Conservation (phyloP, 2,888 invertebrate genomes). For the Cylloceria caligata region DNA sequence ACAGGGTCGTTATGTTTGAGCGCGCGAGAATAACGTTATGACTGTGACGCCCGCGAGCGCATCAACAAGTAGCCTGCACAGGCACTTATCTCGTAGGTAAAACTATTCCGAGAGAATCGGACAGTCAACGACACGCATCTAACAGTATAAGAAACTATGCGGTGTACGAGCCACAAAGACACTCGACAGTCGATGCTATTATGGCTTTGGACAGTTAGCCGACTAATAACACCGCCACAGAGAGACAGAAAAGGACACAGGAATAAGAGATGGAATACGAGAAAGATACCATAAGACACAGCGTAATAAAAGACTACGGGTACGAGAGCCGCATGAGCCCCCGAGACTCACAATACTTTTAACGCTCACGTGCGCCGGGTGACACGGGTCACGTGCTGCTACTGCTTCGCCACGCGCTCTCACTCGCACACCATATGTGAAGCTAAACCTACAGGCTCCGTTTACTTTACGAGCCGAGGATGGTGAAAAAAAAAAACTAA, state of each 20-base stretch:
- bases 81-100: not conserved
- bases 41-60: not conserved
- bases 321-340: slow-evolving; percentile 15
- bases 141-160: slow-evolving; percentile 66
- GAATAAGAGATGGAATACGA: slow-evolving; percentile 15
- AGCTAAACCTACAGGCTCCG: slow-evolving; percentile 43
- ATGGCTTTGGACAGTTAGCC: slow-evolving; percentile 71
- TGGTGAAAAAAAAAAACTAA: slow-evolving; percentile 46
- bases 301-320: slow-evolving; percentile 43
- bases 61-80: slow-evolving; percentile 22
- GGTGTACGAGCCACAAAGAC: slow-evolving; percentile 58
- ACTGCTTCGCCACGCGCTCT: slow-evolving; percentile 60
- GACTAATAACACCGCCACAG: slow-evolving; percentile 34
- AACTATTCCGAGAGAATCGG: slow-evolving; percentile 9
- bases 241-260: slow-evolving; percentile 18
- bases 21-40: not conserved
- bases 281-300: slow-evolving; percentile 35
- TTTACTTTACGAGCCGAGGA: slow-evolving; percentile 39
- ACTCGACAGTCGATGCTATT: slow-evolving; percentile 68
- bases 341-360: slow-evolving; percentile 48
- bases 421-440: slow-evolving; percentile 68
- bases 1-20: slow-evolving; percentile 18
- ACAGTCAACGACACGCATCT: slow-evolving; percentile 51
- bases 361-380: slow-evolving; percentile 66
- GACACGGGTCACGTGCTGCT: slow-evolving; percentile 73